Conservation (phyloP, 2,113 vertebrate genomes). For the Anser brachyrhynchus region DNA sequence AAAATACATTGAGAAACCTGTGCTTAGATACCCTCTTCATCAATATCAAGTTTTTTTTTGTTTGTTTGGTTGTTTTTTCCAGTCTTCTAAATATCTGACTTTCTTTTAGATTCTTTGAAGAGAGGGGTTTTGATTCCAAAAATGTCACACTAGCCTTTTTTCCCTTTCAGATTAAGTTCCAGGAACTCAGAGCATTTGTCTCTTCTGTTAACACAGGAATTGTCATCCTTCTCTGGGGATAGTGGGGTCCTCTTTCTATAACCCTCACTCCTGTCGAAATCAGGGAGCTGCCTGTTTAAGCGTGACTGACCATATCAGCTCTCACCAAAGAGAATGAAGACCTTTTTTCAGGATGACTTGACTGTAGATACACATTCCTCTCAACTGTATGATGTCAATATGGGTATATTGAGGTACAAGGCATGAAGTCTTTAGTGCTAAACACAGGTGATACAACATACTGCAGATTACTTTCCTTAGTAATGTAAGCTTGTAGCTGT, state of each 20-base stretch:
- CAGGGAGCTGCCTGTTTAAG: neutral
- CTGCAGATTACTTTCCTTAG: neutral
- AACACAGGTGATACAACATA: neutral
- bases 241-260: neutral
- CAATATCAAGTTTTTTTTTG: neutral
- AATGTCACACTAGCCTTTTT: neutral
- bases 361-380: neutral
- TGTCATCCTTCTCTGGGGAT: neutral
- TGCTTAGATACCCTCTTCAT: neutral
- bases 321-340: neutral
- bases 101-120: neutral
- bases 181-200: neutral
- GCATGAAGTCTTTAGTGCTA: neutral
- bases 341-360: neutral
- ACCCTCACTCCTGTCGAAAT: neutral
- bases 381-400: neutral
- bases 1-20: neutral
- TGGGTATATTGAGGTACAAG: neutral
- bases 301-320: neutral
- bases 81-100: neutral
- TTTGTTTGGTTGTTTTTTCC: neutral
- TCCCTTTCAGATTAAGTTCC: neutral
- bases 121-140: rapidly evolving
- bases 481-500: neutral
- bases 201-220: neutral